Conservation (phyloP, 92 coral and sea anemone species). For the Epizoanthus illoricatus region DNA sequence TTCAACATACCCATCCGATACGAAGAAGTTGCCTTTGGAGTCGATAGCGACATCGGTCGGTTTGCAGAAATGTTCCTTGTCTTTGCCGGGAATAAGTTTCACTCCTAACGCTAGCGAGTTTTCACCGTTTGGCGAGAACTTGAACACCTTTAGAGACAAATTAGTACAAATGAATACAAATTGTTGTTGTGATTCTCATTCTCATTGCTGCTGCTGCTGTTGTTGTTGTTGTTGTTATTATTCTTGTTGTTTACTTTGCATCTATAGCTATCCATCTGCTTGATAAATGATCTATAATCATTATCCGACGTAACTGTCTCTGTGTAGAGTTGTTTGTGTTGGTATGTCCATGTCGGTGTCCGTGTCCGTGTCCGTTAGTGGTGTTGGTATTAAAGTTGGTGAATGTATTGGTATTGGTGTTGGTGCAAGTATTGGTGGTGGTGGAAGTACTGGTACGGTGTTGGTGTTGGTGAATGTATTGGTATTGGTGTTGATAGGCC, state of each 20-base stretch:
- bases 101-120: slow-evolving; percentile 58
- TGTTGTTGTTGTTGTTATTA: neutral
- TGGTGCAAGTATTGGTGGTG: too few species aligned
- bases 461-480: too few species aligned
- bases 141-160: slow-evolving; percentile 70
- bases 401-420: too few species aligned
- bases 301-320: too few species aligned
- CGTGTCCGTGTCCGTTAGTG: too few species aligned
- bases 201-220: neutral
- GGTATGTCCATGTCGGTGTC: too few species aligned
- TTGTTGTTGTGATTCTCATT: too few species aligned
- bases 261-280: neutral
- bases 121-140: slow-evolving; percentile 54
- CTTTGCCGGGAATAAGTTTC: slow-evolving; percentile 74
- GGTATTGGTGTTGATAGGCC: too few species aligned
- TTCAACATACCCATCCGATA: slow-evolving; percentile 81
- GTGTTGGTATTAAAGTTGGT: too few species aligned
- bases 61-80: slow-evolving; percentile 81
- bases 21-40: slow-evolving; percentile 67
- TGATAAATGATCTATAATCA: too few species aligned
- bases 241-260: neutral
- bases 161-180: neutral
- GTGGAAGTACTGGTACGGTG: too few species aligned
- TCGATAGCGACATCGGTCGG: slow-evolving; percentile 98
- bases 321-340: too few species aligned